Evolutionary conservation across 2,113 vertebrate genomes (phyloP), one percentile per base, ranked within the genome.

Genomic region (Aplodontia rufa): DNA sequence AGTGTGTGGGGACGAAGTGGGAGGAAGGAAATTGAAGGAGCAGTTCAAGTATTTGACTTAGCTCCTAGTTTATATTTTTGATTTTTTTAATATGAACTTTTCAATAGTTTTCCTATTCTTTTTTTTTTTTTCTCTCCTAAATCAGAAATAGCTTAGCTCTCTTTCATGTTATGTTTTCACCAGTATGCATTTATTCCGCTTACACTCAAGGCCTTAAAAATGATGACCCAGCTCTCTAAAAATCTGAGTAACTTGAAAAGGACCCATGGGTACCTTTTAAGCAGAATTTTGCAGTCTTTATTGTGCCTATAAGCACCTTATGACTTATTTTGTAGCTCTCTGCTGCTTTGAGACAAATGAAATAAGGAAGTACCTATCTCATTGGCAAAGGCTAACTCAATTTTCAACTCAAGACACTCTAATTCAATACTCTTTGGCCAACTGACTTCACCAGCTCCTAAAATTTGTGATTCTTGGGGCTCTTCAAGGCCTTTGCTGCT

Each of bases 91-190:
- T 37, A 86, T 13, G 71, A 20, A 69, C n/a, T 24, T 78, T 95
- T 82, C 11, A 90, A 45, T 83, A 58, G 45, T 72, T 80, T 80
- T 66, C 17, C 26, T 94, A 35, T 40, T 80, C 64, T 64, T 90
- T 37, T 6, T n/a, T n/a, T n/a, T n/a, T n/a, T n/a, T n/a, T n/a
- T n/a, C n/a, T n/a, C 75, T 80, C 58, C 45, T 69, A 84, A 82
- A 76, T 71, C 42, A 79, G 87, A 94, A 93, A 87, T 49, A 62
- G n/a, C n/a, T 81, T 30, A 81, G 30, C 66, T 87, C 37, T 37
- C 40, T n/a, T 58, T 30, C 8, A 24, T 28, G 30, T 60, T 58
- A 22, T 28, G 1, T 58, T 83, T 93, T 85, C 30, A 53, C 10
- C 72, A 91, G 69, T 42, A 47, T 88, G 60, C 3, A 60, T 60